phyloP scores from a whole-genome alignment of 2,113 vertebrate genomes.

The Melanotaenia duboulayi region DNA sequence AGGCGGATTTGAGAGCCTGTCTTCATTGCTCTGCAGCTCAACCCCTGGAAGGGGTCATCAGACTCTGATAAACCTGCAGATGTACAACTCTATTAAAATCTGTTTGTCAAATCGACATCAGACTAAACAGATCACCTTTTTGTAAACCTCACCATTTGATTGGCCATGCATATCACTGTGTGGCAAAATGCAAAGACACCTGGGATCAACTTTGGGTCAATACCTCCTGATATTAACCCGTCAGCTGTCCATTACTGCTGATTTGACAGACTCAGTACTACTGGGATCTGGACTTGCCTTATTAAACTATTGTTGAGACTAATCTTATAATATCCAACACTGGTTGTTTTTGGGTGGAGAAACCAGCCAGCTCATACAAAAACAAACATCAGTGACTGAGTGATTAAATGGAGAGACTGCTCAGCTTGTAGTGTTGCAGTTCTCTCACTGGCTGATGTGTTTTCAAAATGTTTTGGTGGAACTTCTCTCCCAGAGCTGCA shows the following conservation, averaged over 20 bases:
- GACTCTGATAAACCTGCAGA: constrained; percentile 60
- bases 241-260: neutral
- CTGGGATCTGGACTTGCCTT: neutral
- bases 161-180: neutral
- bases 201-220: too few relatives aligned
- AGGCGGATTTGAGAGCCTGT: constrained; percentile 87
- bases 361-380: neutral
- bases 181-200: too few relatives aligned
- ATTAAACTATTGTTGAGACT: neutral
- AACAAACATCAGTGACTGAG: neutral
- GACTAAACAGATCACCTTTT: neutral
- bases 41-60: constrained; percentile 73
- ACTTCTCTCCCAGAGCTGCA: neutral
- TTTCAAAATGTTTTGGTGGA: neutral
- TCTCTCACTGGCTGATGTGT: too few relatives aligned
- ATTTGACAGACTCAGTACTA: neutral
- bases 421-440: neutral
- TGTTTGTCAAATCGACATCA: neutral
- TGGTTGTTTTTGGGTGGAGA: too few relatives aligned
- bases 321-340: too few relatives aligned
- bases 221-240: neutral
- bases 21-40: constrained; percentile 82
- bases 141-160: neutral
- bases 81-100: constrained; percentile 21
- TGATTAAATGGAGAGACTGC: neutral